Conservation (phyloP, 2,797 vertebrate genomes). For the Monodelphis domestica region DNA sequence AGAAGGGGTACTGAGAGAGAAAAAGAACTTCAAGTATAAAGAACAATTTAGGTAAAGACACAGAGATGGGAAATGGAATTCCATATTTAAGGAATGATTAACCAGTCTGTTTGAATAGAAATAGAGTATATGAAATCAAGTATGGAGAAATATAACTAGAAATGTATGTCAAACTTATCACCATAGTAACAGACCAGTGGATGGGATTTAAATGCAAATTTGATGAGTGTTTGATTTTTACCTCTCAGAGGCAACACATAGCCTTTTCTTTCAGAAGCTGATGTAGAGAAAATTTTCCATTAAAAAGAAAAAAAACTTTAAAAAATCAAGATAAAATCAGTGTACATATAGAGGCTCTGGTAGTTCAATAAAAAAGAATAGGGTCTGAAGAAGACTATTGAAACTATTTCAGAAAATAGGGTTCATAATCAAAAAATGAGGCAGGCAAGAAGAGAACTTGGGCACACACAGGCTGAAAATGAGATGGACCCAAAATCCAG, state of each 20-base stretch:
- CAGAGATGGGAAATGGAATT: too few species aligned
- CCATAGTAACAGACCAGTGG: too few species aligned
- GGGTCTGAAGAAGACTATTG: too few species aligned
- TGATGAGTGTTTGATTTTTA: neutral
- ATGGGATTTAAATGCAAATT: neutral
- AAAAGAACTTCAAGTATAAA: too few species aligned
- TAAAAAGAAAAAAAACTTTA: neutral
- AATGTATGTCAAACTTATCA: too few species aligned
- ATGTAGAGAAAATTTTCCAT: neutral
- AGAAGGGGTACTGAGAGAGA: too few species aligned
- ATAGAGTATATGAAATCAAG: too few species aligned
- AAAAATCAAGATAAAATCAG: neutral
- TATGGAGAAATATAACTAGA: too few species aligned
- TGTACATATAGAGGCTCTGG: neutral
- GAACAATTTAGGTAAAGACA: too few species aligned
- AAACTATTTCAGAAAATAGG: neutral
- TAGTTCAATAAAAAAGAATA: too few species aligned
- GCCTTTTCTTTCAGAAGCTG: neutral
- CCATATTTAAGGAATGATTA: too few species aligned
- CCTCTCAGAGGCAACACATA: neutral
- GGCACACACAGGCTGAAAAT: neutral
- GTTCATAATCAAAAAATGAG: neutral
- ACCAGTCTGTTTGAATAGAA: too few species aligned
- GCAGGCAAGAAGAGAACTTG: neutral
- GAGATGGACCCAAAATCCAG: neutral